phyloP scores from a whole-genome alignment of 2,888 invertebrate genomes.

The Trachelus iudaicus region DNA sequence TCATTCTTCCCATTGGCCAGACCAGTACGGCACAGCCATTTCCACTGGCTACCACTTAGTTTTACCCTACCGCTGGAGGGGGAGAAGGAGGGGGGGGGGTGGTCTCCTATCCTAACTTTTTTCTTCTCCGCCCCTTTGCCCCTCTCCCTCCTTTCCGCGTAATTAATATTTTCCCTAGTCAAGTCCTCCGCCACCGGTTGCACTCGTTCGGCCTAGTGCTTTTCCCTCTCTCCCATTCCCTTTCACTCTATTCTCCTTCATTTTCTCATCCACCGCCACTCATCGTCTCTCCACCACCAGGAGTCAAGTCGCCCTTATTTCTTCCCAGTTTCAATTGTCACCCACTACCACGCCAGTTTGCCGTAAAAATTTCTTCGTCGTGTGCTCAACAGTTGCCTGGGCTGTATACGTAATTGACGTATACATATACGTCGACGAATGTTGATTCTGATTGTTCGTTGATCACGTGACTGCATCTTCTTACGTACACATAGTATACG shows the following conservation, averaged over 20 bases:
- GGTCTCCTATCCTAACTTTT: background rate
- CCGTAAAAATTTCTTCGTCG: background rate
- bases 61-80: background rate
- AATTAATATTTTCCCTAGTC: conserved; percentile 40
- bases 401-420: background rate
- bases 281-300: background rate
- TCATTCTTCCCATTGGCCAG: background rate
- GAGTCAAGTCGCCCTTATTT: conserved; percentile 7
- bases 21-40: background rate
- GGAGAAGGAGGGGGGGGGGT: too few relatives aligned
- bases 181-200: conserved; percentile 36
- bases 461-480: background rate
- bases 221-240: conserved; percentile 7
- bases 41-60: background rate
- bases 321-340: background rate
- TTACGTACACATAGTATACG: background rate
- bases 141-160: conserved; percentile 18
- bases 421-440: background rate
- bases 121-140: background rate
- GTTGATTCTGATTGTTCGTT: background rate
- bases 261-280: conserved; percentile 11
- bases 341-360: background rate
- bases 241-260: conserved; percentile 18
- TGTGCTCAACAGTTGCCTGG: background rate
- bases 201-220: conserved; percentile 18